phyloP scores from a whole-genome alignment of 2,797 vertebrate genomes.

The Decapterus maruadsi region DNA sequence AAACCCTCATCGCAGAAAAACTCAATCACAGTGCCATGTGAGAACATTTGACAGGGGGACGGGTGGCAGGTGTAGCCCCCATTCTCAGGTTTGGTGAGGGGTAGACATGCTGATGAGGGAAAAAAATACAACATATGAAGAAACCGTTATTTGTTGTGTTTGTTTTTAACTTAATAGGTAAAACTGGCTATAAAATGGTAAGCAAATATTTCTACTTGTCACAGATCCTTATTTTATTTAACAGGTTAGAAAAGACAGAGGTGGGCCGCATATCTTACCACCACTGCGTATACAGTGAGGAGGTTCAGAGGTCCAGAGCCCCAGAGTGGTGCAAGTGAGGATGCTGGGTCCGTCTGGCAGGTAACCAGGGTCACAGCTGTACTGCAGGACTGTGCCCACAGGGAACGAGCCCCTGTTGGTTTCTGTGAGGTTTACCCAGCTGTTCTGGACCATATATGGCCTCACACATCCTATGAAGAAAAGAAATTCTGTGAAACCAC shows the following conservation, averaged over 20 bases:
- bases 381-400: slow-evolving; percentile 84
- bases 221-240: not conserved
- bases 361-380: slow-evolving; percentile 86
- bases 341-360: slow-evolving; percentile 82
- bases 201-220: not conserved
- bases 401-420: slow-evolving; percentile 84
- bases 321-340: slow-evolving; percentile 80
- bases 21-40: slow-evolving; percentile 93
- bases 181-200: not conserved
- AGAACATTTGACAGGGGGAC: slow-evolving; percentile 90
- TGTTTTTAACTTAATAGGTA: not conserved
- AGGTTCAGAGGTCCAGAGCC: slow-evolving; percentile 83
- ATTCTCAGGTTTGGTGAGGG: slow-evolving; percentile 92
- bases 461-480: slow-evolving; percentile 81
- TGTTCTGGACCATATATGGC: slow-evolving; percentile 85
- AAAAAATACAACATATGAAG: not conserved
- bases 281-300: slow-evolving; percentile 83
- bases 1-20: slow-evolving; percentile 95
- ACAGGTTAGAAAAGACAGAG: not conserved
- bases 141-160: not conserved
- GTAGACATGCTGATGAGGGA: slow-evolving; percentile 87
- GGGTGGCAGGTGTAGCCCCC: slow-evolving; percentile 96
- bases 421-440: slow-evolving; percentile 87
- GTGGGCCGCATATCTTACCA: slow-evolving; percentile 68
- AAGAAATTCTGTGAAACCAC: slow-evolving; percentile 37